Evolutionary conservation across 2,113 vertebrate genomes (phyloP).

Genomic region (Gavia stellata): DNA sequence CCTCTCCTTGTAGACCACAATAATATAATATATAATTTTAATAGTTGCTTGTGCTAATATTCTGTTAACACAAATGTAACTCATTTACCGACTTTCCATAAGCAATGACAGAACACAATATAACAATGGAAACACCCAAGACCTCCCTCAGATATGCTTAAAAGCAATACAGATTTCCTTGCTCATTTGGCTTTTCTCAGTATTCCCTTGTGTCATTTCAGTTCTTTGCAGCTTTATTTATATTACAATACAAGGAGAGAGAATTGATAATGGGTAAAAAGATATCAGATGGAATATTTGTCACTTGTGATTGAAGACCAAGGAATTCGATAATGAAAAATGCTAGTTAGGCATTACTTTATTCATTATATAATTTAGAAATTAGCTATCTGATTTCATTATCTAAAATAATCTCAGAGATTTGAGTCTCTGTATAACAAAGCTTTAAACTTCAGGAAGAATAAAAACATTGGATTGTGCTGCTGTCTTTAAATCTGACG

Average conservation of each 20-base stretch:
- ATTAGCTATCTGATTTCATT: conserved; percentile 1
- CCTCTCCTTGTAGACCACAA: neutral
- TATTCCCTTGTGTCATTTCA: neutral
- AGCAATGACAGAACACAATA: neutral
- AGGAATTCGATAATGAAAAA: conserved; percentile 17
- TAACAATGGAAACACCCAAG: conserved; percentile 12
- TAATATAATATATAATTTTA: neutral
- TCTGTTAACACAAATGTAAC: neutral
- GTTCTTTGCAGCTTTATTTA: conserved; percentile 8
- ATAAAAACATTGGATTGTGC: neutral
- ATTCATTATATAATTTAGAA: conserved; percentile 22
- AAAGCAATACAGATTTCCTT: neutral
- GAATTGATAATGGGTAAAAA: neutral
- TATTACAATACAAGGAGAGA: neutral
- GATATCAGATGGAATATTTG: conserved; percentile 9
- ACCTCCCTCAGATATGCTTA: neutral
- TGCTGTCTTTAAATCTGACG: neutral
- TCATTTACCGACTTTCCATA: neutral
- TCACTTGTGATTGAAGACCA: conserved; percentile 15
- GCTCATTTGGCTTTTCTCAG: neutral
- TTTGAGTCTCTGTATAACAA: neutral
- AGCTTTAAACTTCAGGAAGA: neutral
- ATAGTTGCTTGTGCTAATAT: neutral
- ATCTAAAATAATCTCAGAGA: neutral
- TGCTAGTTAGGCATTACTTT: conserved; percentile 8